These are phyloP conservation scores for Xenus cinereus DNA, from an alignment of 2,113 vertebrate species.

Conservation along the genomic window DNA sequence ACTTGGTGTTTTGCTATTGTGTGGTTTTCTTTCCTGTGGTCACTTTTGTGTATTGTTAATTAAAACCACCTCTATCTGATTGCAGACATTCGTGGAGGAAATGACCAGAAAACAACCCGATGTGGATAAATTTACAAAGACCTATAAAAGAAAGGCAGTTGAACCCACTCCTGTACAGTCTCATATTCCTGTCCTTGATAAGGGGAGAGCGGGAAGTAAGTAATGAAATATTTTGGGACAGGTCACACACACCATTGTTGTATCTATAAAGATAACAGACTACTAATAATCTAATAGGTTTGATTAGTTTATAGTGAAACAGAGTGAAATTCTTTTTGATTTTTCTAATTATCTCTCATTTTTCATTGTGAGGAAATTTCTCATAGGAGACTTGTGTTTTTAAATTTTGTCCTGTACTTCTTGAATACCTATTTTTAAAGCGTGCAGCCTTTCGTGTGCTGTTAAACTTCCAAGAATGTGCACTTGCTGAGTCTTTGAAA, in stretches of 20 bases:
- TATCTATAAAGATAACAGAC: not conserved
- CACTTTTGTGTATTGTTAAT: not conserved
- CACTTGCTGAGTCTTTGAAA: not conserved
- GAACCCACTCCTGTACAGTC: constrained; percentile 82
- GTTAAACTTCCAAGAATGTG: not conserved
- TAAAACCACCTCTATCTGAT: constrained; percentile 10
- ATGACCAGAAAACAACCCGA: constrained; percentile 99
- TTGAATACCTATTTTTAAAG: not conserved
- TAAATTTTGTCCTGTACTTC: not conserved
- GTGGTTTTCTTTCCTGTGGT: not conserved
- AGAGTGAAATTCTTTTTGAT: not conserved
- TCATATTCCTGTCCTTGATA: constrained; percentile 92
- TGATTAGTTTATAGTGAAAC: not conserved
- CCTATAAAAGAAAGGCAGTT: constrained; percentile 88
- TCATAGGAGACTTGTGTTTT: not conserved
- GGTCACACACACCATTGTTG: not conserved
- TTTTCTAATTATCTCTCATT: not conserved
- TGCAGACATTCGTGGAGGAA: constrained; percentile 96
- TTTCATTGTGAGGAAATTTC: not conserved
- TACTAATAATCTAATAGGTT: constrained; percentile 1
- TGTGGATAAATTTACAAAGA: constrained; percentile 98
- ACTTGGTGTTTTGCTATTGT: not conserved
- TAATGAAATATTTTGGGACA: not conserved
- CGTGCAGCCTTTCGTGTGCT: not conserved
- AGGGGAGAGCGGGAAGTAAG: constrained; percentile 90